These are phyloP conservation scores for Riparia riparia DNA, from an alignment of 2,113 vertebrate genomes.

Conservation along the genomic window DNA sequence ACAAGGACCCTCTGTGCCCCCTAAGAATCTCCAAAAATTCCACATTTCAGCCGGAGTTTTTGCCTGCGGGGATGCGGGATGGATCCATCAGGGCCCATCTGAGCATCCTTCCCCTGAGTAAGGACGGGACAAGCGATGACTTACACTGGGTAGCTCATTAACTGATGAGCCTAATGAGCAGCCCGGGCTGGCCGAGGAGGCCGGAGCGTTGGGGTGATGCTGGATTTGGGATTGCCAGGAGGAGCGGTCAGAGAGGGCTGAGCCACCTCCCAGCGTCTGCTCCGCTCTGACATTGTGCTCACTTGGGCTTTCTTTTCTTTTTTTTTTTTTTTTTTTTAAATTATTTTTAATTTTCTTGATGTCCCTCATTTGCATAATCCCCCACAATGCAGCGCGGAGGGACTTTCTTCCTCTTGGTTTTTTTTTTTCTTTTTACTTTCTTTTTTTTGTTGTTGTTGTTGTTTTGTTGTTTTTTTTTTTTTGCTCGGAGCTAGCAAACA, in stretches of 20 bases:
- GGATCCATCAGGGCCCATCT: neutral
- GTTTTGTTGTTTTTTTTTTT: no score
- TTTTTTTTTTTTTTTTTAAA: neutral
- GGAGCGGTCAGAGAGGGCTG: neutral
- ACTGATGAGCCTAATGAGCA: neutral
- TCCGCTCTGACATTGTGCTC: slow-evolving; percentile 28
- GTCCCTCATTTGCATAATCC: slow-evolving; percentile 62
- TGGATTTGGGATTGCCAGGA: neutral
- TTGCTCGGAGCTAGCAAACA: slow-evolving; percentile 60
- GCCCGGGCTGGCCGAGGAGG: neutral
- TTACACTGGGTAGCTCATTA: neutral
- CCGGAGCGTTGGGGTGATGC: fast-evolving
- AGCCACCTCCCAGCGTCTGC: neutral
- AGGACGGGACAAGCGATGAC: neutral
- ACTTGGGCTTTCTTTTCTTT: neutral
- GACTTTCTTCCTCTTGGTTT: neutral
- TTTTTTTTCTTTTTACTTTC: neutral
- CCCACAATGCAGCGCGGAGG: slow-evolving; percentile 29
- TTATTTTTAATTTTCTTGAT: slow-evolving; percentile 37
- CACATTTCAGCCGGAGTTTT: fast-evolving
- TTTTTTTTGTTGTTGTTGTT: no score
- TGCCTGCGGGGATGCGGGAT: fast-evolving
- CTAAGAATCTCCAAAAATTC: fast-evolving
- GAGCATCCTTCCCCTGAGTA: fast-evolving
- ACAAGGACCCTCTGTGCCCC: neutral